Evolutionary conservation across 2,888 invertebrate species (phyloP).

Genomic region (Noctua fimbriata): DNA sequence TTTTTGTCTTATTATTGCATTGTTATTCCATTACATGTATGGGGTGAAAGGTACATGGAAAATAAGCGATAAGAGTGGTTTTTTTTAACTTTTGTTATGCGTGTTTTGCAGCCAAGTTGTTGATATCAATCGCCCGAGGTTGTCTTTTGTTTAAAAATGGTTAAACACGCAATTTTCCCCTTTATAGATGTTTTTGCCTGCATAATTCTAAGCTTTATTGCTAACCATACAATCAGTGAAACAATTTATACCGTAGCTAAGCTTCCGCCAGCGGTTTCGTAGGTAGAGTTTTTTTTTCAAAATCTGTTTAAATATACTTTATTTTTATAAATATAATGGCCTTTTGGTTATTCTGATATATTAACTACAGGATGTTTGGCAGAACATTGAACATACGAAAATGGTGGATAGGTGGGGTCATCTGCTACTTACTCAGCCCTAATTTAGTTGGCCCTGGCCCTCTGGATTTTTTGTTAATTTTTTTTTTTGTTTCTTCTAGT

Average conservation of each 20-base stretch:
- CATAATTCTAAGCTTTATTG: not conserved
- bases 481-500: no score
- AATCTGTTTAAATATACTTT: not conserved
- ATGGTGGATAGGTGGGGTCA: no score
- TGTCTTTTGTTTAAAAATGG: not conserved
- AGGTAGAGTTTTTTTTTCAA: not conserved
- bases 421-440: no score
- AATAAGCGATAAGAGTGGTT: not conserved
- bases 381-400: no score
- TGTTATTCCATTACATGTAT: slow-evolving; percentile 19
- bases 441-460: no score
- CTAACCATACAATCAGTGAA: not conserved
- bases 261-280: not conserved
- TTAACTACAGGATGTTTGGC: no score
- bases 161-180: not conserved
- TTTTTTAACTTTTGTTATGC: not conserved
- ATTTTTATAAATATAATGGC: not conserved
- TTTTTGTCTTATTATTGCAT: slow-evolving; percentile 49
- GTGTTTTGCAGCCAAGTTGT: not conserved
- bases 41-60: not conserved
- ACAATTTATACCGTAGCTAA: not conserved
- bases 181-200: not conserved
- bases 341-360: not conserved
- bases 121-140: slow-evolving; percentile 3
- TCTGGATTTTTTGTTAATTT: no score